Conservation (phyloP, 2,888 invertebrate species). For the Metopia argyrocephala region DNA sequence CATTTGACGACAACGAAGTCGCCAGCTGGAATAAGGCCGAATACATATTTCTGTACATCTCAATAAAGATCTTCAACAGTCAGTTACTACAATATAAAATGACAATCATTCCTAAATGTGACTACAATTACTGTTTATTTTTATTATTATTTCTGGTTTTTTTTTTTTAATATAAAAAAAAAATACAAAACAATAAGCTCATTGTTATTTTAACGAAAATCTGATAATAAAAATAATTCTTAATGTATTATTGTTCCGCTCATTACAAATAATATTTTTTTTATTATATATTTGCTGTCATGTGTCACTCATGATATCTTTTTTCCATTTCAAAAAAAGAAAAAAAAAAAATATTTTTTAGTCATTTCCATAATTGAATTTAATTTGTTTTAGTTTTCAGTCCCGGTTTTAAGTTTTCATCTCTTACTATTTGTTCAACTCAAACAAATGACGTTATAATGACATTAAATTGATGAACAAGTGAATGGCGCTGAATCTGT, state of each 20-base stretch:
- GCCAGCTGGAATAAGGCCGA: no score
- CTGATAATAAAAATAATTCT: background rate
- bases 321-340: no score
- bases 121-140: background rate
- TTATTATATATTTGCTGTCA: slow-evolving; percentile 55
- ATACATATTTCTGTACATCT: no score
- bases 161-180: background rate
- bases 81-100: slow-evolving; percentile 1
- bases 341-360: slow-evolving; percentile 20
- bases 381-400: slow-evolving; percentile 59
- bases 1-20: no score
- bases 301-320: slow-evolving; percentile 53
- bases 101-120: slow-evolving; percentile 31
- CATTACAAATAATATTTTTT: slow-evolving; percentile 38
- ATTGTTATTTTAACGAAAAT: background rate
- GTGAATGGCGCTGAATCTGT: background rate
- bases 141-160: background rate
- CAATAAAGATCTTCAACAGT: background rate
- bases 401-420: slow-evolving; percentile 38
- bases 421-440: background rate
- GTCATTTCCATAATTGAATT: slow-evolving; percentile 61
- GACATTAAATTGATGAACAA: background rate
- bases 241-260: slow-evolving; percentile 21
- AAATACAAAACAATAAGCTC: background rate
- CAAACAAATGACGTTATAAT: background rate